A percentile compares a stretch with the other conserved stretches of the same genome.
These are phyloP conservation scores for Piprites chloris DNA, from an alignment of 2,113 vertebrate species.

Conservation along the genomic window DNA sequence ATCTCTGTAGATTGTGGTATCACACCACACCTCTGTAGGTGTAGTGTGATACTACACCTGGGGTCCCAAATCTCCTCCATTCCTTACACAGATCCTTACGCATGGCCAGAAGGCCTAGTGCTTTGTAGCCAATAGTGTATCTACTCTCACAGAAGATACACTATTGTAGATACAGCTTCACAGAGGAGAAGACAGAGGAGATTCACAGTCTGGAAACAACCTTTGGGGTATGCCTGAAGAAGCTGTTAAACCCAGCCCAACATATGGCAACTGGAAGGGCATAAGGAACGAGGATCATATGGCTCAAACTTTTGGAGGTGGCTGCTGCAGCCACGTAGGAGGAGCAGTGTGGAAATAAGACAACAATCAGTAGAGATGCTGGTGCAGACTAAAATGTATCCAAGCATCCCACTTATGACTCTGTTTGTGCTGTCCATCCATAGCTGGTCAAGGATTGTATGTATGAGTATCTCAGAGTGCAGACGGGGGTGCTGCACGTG, in stretches of 20 bases:
- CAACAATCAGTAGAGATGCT: background rate
- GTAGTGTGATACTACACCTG: no score
- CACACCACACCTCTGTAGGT: no score
- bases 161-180: no score
- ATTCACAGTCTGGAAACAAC: background rate
- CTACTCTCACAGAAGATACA: no score
- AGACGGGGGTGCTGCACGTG: background rate
- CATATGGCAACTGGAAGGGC: background rate
- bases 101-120: background rate
- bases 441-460: background rate
- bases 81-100: background rate
- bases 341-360: background rate
- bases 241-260: background rate
- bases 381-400: background rate
- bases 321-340: background rate
- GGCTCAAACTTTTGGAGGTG: background rate
- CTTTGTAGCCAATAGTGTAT: background rate
- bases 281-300: rapidly evolving
- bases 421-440: background rate
- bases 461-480: background rate
- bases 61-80: background rate
- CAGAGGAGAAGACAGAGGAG: background rate
- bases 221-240: background rate
- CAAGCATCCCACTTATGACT: background rate
- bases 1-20: background rate